phyloP scores from a whole-genome alignment of 2,113 vertebrate species.

The Salvelinus namaycush region DNA sequence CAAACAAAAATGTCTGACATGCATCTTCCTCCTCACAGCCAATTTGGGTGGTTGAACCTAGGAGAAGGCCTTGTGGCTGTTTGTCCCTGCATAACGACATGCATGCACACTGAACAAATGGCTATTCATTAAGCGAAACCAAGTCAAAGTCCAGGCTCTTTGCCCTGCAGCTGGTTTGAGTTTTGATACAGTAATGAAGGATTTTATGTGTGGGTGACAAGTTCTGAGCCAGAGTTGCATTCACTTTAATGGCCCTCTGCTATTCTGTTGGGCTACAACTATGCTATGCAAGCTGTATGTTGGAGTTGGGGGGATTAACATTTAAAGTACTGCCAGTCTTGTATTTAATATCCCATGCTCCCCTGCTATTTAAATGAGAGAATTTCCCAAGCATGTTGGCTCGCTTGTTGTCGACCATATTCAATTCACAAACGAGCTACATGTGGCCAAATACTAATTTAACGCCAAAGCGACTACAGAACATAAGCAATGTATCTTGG shows the following conservation, averaged over 20 bases:
- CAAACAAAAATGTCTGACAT: conserved; percentile 7
- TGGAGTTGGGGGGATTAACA: background rate
- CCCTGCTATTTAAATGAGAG: background rate
- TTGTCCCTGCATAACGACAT: conserved; percentile 9
- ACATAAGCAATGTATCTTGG: background rate
- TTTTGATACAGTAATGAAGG: conserved; percentile 46
- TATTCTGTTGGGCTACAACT: conserved; percentile 14
- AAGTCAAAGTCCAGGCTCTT: conserved; percentile 25
- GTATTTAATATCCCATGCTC: background rate
- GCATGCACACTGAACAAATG: conserved; percentile 46
- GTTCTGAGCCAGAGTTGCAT: conserved; percentile 38
- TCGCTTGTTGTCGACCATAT: conserved; percentile 1
- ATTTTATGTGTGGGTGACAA: conserved; percentile 48
- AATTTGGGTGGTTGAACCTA: conserved; percentile 13
- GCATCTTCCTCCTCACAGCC: background rate
- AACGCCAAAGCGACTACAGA: background rate
- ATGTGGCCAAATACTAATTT: background rate
- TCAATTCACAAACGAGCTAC: conserved; percentile 1
- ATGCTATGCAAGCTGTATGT: background rate
- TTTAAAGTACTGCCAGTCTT: background rate
- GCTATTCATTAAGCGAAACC: conserved; percentile 44
- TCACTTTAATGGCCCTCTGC: conserved; percentile 21
- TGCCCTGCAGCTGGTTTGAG: conserved; percentile 52
- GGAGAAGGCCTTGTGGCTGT: background rate
- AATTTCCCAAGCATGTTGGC: background rate